Conservation (phyloP, 2,888 invertebrate species). For the Ornithoptera priamus region DNA sequence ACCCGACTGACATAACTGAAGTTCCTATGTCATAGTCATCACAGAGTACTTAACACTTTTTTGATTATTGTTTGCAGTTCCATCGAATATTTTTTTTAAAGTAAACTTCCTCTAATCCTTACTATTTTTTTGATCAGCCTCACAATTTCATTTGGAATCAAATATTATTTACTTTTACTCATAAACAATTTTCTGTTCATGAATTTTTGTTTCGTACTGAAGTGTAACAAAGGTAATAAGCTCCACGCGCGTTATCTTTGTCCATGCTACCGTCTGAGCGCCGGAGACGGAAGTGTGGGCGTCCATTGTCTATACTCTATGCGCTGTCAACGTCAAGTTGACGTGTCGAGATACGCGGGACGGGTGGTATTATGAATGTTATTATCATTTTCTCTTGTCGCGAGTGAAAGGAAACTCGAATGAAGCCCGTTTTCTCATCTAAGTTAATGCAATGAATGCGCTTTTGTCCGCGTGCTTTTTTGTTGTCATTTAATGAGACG, state of each 20-base stretch:
- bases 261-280: conserved; percentile 17
- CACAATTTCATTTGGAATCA: too few species aligned
- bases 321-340: conserved; percentile 33
- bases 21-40: too few species aligned
- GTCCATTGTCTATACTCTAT: conserved; percentile 36
- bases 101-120: too few species aligned
- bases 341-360: conserved; percentile 30
- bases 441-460: conserved; percentile 11
- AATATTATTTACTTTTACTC: too few species aligned
- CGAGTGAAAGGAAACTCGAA: conserved; percentile 29
- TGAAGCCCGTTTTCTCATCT: conserved; percentile 11
- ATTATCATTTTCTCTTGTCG: conserved; percentile 30
- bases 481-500: conserved; percentile 6
- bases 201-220: conserved; percentile 5
- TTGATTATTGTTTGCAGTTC: too few species aligned
- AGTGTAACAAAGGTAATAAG: conserved; percentile 19
- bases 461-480: conserved; percentile 7
- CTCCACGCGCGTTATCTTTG: conserved; percentile 35
- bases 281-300: conserved; percentile 36
- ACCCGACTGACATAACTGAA: too few species aligned
- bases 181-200: background rate
- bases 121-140: too few species aligned
- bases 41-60: too few species aligned
- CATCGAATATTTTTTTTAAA: too few species aligned
- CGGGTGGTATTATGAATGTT: conserved; percentile 29